Evolutionary conservation across 2,797 vertebrate species (phyloP), one percentile per base, ranked within the genome.

Genomic region (Anabacerthia variegaticeps): DNA sequence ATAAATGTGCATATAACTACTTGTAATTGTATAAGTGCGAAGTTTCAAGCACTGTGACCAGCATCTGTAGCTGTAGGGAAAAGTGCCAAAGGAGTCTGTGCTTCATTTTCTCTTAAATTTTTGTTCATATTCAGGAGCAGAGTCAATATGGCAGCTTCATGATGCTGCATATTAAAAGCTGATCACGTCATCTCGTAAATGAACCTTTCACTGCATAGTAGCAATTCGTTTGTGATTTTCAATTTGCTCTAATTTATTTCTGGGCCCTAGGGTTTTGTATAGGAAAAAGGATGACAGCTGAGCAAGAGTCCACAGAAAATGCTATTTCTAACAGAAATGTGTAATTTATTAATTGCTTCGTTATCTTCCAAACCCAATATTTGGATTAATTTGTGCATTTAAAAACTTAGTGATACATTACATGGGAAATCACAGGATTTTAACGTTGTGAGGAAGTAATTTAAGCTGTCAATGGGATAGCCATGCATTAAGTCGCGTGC

Each of bases 201-300:
- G 93, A 89, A 69, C 55, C 68, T 96, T 95, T 81, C 75, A 49
- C 49, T 86, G 55, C 72, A 91, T 54, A 86, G 68, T 67, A 88
- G 88, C 91, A 89, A 95, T 89, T 95, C 63, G 78, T 94, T 94
- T 91, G 56, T 80, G 44, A 85, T 95, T 93, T 93, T 85, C 75
- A 89, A n/a, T 95, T 92, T 94, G 56, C 86, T 97, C 61, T 94
- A 74, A 92, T 92, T 96, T 97, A 91, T 96, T 97, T 95, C 49
- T 85, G 82, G 59, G 91, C 80, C 65, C 83, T 51, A 54, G 68
- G 85, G 83, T 93, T 95, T 93, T 96, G 86, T 92, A 28, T 67
- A 55, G 82, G 74, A 30, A 72, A 85, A 92, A 73, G 34, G 63
- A 92, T 78, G 78, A 48, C 82, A 32, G 67, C 68, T 85, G 68